These are phyloP conservation scores for Meriones unguiculatus DNA, from an alignment of 2,113 vertebrate genomes.

Conservation along the genomic window DNA sequence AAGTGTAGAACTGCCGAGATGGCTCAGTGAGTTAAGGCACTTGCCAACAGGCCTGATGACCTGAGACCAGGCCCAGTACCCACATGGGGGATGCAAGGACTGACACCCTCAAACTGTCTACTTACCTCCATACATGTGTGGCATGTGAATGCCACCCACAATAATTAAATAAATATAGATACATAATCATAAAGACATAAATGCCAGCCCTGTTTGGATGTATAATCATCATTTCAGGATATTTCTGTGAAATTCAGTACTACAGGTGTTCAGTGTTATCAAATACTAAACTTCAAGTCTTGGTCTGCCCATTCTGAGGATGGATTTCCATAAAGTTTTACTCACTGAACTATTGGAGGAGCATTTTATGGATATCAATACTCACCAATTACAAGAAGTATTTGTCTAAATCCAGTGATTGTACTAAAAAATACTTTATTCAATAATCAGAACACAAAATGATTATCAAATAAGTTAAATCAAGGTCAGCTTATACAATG, in stretches of 20 bases:
- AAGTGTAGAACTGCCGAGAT: neutral
- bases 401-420: neutral
- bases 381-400: neutral
- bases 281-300: neutral
- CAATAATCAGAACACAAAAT: constrained; percentile 1
- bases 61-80: neutral
- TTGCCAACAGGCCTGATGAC: neutral
- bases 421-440: neutral
- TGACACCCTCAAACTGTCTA: neutral
- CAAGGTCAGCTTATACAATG: neutral
- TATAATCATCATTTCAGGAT: neutral
- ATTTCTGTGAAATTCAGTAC: neutral
- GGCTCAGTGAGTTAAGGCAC: neutral
- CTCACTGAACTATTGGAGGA: neutral
- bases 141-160: neutral
- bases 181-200: neutral
- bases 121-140: neutral
- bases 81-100: too few relatives aligned
- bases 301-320: neutral
- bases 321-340: neutral
- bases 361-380: constrained; percentile 28
- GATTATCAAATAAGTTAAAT: neutral
- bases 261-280: neutral
- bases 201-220: neutral
- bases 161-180: too few relatives aligned